Conservation (phyloP, 1,140 invertebrate genomes). For the Trichonephila clavipes region DNA sequence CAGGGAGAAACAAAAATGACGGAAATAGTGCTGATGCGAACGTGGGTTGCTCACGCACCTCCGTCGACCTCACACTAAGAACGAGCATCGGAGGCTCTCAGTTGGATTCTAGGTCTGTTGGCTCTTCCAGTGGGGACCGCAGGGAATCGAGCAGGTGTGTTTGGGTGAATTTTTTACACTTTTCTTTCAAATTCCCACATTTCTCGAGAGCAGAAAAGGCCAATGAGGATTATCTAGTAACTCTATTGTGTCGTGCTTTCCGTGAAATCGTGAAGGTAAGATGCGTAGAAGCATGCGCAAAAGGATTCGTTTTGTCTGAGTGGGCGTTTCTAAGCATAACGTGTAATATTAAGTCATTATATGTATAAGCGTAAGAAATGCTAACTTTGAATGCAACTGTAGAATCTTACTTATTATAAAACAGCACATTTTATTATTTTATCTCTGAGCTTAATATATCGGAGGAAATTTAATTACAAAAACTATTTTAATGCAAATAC, state of each 20-base stretch:
- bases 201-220: not conserved
- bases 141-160: constrained; percentile 56
- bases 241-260: constrained; percentile 14
- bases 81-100: constrained; percentile 35
- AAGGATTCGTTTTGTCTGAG: not conserved
- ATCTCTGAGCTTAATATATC: too few species aligned
- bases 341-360: not conserved
- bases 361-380: not conserved
- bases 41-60: constrained; percentile 41
- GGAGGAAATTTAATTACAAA: too few species aligned
- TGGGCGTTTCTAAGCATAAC: not conserved
- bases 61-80: not conserved
- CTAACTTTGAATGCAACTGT: too few species aligned
- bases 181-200: not conserved
- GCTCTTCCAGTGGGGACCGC: constrained; percentile 26
- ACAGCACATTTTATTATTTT: too few species aligned
- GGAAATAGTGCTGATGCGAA: constrained; percentile 43
- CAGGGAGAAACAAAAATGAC: constrained; percentile 28
- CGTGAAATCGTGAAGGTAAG: constrained; percentile 29
- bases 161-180: not conserved
- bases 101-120: constrained; percentile 19
- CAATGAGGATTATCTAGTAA: not conserved
- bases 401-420: too few species aligned
- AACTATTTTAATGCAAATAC: too few species aligned
- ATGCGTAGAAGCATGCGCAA: constrained; percentile 46